Percentiles rank a stretch among this genome's conserved stretches.
phyloP scores from a whole-genome alignment of 2,113 vertebrate genomes.

The Macheiramphus alcinus region DNA sequence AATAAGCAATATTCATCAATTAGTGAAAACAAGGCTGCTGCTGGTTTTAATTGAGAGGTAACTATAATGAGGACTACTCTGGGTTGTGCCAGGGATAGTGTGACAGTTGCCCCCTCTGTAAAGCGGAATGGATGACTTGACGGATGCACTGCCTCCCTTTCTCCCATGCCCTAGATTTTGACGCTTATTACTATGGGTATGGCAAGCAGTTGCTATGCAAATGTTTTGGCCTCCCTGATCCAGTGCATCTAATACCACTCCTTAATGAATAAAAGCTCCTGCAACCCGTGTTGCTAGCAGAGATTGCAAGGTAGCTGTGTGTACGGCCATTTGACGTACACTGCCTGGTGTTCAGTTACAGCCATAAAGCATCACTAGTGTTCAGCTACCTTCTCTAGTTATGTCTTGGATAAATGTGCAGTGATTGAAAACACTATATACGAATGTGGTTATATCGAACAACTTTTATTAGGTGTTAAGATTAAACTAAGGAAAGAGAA shows the following conservation, averaged over 20 bases:
- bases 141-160: neutral
- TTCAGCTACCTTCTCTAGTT: neutral
- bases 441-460: neutral
- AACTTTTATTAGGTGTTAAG: neutral
- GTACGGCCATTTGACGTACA: neutral
- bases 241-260: neutral
- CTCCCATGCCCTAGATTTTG: neutral
- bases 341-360: neutral
- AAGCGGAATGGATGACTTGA: neutral
- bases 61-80: neutral
- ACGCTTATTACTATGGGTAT: neutral
- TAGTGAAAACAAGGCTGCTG: neutral
- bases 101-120: neutral
- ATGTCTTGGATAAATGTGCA: neutral
- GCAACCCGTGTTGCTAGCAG: neutral
- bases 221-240: neutral
- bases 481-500: neutral
- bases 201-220: neutral
- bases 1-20: neutral
- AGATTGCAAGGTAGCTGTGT: neutral
- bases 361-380: neutral
- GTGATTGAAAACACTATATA: neutral
- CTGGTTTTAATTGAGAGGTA: neutral
- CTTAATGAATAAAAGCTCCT: neutral
- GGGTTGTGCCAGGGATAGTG: accelerated